Evolutionary conservation across 2,113 vertebrate genomes (phyloP).

Genomic region (Pelobates fuscus): DNA sequence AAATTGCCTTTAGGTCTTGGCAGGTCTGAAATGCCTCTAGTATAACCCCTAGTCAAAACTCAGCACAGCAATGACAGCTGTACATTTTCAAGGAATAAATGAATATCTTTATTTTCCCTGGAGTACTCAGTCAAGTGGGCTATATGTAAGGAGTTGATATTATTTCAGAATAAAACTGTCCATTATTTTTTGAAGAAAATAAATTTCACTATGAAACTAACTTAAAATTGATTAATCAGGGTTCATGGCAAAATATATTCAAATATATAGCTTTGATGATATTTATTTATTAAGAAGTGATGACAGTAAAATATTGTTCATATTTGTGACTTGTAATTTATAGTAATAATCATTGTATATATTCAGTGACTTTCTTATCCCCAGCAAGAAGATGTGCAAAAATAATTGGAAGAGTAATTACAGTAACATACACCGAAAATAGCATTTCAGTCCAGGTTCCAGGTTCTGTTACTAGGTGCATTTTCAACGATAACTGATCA

Average conservation of each 20-base stretch:
- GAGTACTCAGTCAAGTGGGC: slow-evolving; percentile 44
- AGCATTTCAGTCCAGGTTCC: no score
- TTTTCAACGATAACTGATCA: no score
- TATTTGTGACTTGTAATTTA: no score
- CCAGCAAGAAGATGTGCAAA: no score
- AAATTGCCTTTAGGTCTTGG: slow-evolving; percentile 40
- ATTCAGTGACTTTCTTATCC: no score
- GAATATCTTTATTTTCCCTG: slow-evolving; percentile 40
- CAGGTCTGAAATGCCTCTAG: slow-evolving; percentile 37
- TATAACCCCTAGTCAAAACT: slow-evolving; percentile 34
- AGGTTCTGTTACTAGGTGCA: no score
- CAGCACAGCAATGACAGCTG: slow-evolving; percentile 42
- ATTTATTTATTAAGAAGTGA: neutral
- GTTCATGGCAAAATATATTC: neutral
- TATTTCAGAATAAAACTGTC: slow-evolving; percentile 16
- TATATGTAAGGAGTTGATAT: slow-evolving; percentile 42
- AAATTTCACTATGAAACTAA: neutral
- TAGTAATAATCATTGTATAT: no score
- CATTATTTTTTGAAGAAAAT: slow-evolving; percentile 29
- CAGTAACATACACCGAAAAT: no score
- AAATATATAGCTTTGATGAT: neutral
- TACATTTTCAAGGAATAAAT: slow-evolving; percentile 45
- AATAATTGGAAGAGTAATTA: no score
- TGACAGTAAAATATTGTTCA: neutral
- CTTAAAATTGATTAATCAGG: slow-evolving; percentile 11